These are phyloP conservation scores for Holcopasites calliopsidis DNA, from an alignment of 1,140 invertebrate species.

Conservation along the genomic window DNA sequence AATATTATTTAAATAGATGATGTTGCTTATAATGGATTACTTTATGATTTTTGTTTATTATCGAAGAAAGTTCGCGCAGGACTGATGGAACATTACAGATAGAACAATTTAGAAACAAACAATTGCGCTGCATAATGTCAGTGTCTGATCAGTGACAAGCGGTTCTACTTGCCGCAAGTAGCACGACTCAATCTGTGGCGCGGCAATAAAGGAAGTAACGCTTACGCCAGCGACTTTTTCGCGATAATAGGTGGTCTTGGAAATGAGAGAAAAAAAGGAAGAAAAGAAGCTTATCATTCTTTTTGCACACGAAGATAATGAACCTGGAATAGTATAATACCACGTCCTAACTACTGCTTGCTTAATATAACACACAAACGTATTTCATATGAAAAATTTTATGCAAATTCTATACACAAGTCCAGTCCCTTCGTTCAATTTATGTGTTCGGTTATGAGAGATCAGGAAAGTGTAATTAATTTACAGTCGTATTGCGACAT, in stretches of 20 bases:
- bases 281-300: neutral
- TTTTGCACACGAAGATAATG: neutral
- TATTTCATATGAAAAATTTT: neutral
- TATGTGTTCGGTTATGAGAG: neutral
- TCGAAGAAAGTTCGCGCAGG: too few species aligned
- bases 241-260: constrained; percentile 48
- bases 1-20: neutral
- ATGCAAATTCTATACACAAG: neutral
- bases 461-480: neutral
- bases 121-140: neutral
- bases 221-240: constrained; percentile 55
- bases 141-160: constrained; percentile 38
- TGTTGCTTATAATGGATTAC: neutral
- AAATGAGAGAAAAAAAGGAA: constrained; percentile 37
- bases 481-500: neutral
- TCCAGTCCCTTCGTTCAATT: neutral
- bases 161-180: constrained; percentile 57
- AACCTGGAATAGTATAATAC: neutral
- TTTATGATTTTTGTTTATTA: too few species aligned
- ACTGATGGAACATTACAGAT: neutral
- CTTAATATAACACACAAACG: neutral
- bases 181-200: constrained; percentile 55
- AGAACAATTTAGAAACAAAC: neutral
- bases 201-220: constrained; percentile 55
- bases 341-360: neutral